A percentile compares a stretch with the other conserved stretches of the same genome.
These are phyloP conservation scores for Mesoligia furuncula DNA, from an alignment of 2,888 invertebrate genomes.

Conservation along the genomic window DNA sequence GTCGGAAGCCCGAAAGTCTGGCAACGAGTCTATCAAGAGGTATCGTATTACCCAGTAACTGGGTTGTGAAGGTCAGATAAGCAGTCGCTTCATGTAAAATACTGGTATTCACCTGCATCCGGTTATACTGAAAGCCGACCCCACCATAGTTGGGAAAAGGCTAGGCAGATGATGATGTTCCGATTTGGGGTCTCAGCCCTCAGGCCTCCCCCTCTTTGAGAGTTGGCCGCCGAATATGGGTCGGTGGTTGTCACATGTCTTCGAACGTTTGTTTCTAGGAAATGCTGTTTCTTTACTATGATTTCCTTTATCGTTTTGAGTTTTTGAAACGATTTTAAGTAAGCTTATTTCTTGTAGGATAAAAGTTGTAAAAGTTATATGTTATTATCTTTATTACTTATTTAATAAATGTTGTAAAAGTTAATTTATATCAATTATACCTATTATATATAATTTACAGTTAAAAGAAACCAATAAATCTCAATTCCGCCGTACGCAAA, in stretches of 20 bases:
- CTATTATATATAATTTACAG: too few species aligned
- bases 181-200: neutral
- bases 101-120: too few species aligned
- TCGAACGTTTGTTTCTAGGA: neutral
- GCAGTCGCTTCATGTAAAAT: too few species aligned
- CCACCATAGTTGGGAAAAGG: too few species aligned
- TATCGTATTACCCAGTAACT: too few species aligned
- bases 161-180: too few species aligned
- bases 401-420: constrained; percentile 4
- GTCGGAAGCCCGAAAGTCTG: too few species aligned
- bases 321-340: neutral
- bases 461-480: constrained; percentile 3
- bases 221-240: neutral
- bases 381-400: neutral
- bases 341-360: neutral
- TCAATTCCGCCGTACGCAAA: neutral
- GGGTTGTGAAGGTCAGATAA: too few species aligned
- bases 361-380: constrained; percentile 5
- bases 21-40: too few species aligned
- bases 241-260: neutral
- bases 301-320: neutral
- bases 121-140: too few species aligned
- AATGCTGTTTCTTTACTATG: neutral
- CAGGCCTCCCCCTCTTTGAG: neutral
- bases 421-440: neutral